These are phyloP conservation scores for Acrobasis repandana DNA, from an alignment of 2,888 invertebrate species.

Conservation along the genomic window DNA sequence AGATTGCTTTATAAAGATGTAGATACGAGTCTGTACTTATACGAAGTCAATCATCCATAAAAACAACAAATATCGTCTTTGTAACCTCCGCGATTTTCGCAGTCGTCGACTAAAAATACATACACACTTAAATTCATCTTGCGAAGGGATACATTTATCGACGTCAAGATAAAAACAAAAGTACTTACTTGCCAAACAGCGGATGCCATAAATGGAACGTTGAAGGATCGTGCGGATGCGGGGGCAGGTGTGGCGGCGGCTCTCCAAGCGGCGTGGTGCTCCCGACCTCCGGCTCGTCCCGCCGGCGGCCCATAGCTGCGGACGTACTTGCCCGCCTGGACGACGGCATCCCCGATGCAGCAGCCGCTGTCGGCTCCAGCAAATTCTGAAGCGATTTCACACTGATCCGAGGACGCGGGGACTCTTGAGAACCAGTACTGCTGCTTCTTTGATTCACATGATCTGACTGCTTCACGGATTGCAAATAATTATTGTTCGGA, in stretches of 20 bases:
- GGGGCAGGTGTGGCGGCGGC: constrained; percentile 57
- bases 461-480: constrained; percentile 65
- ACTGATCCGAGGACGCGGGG: constrained; percentile 83
- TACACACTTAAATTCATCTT: constrained; percentile 8
- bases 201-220: constrained; percentile 92
- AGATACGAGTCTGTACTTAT: too few species aligned
- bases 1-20: too few species aligned
- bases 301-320: constrained; percentile 69
- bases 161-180: constrained; percentile 22
- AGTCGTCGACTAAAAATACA: too few species aligned
- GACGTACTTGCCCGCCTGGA: constrained; percentile 58
- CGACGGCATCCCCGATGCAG: constrained; percentile 58
- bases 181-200: constrained; percentile 91
- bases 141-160: constrained; percentile 11
- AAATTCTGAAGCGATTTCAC: constrained; percentile 85
- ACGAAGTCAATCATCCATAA: too few species aligned
- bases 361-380: constrained; percentile 77
- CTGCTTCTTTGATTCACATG: constrained; percentile 50
- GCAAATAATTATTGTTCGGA: constrained; percentile 72
- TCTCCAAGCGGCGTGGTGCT: constrained; percentile 85
- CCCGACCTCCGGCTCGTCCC: constrained; percentile 85
- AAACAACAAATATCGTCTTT: too few species aligned
- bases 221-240: constrained; percentile 76
- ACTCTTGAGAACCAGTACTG: constrained; percentile 61
- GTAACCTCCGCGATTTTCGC: too few species aligned